Conservation (phyloP, 2,113 vertebrate species). For the Crocuta crocuta region DNA sequence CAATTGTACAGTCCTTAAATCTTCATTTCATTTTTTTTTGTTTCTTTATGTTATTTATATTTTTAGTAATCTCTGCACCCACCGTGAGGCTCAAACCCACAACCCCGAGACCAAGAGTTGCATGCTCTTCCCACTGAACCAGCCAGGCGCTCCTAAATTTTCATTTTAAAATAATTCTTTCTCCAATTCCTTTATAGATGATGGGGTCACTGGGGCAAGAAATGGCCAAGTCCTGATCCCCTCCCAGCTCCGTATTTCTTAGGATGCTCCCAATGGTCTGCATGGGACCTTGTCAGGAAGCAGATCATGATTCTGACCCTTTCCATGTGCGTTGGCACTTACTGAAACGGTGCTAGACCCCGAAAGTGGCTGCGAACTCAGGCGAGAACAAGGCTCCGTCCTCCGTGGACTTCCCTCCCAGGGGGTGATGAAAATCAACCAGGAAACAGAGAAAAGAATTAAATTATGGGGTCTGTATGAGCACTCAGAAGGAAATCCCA, state of each 20-base stretch:
- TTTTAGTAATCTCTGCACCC: neutral
- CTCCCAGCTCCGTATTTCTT: neutral
- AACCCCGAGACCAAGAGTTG: neutral
- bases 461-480: accelerated
- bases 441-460: neutral
- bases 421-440: neutral
- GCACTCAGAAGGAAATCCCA: neutral
- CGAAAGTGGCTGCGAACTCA: accelerated
- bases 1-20: neutral
- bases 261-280: neutral
- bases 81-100: neutral
- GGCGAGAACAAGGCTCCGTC: neutral
- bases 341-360: accelerated
- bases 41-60: neutral
- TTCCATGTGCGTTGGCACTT: neutral
- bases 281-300: neutral
- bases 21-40: neutral
- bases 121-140: neutral
- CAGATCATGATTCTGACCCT: neutral
- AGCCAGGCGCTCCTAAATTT: neutral
- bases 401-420: neutral
- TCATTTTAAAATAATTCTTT: slow-evolving; percentile 25
- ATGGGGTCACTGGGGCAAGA: slow-evolving; percentile 2
- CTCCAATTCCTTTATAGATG: slow-evolving; percentile 29
- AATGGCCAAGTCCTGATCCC: slow-evolving; percentile 11